Base-by-base conservation (phyloP, 2,113 vertebrate genomes). In the Dryoscopus gambensis region DNA sequence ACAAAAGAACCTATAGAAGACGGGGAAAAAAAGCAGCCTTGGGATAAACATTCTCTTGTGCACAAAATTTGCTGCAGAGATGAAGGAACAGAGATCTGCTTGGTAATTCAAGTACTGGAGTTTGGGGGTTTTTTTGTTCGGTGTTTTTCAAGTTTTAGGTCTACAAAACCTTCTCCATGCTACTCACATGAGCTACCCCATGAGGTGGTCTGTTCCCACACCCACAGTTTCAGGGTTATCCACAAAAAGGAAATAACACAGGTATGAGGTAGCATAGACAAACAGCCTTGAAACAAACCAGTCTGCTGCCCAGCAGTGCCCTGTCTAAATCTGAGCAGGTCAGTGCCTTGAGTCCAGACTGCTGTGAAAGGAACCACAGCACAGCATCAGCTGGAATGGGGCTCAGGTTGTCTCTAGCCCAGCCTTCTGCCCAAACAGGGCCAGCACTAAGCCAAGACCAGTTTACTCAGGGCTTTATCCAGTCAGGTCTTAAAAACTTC, bases 121-220 rank as follows among this genome's bases (percentile, higher is more conserved):
- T 17, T 50, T 33, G 15, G 6, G 24, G 17, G 0, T 0, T 7
- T 25, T 64, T 56, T 79, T 35, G 5, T 74, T 71, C 31, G 28
- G 21, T 39, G 11, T 15, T 86, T 70, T 90, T 76, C 50, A 76
- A 40, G n/a, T 60, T 84, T 93, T 35, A 60, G 37, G 33, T 80
- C 53, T 69, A 53, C 8, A 79, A 56, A 65, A 79, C 24, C 53
- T 77, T 24, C 49, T 64, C 80, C 17, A 39, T 39, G 49, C 31
- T 33, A 74, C 8, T 44, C 59, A 60, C 30, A 30, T 4, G 6
- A 67, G 22, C 52, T 49, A 39, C 65, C 39, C 73, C 2, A 5
- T 3, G 37, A 40, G 30, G 59, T 53, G 57, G 67, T 76, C 70
- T 83, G 27, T 65, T 85, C 59, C 20, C 46, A 63, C 27, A 77